Evolutionary conservation across 2,113 vertebrate species (phyloP).

Genomic region (Drymodes brunneopygia): DNA sequence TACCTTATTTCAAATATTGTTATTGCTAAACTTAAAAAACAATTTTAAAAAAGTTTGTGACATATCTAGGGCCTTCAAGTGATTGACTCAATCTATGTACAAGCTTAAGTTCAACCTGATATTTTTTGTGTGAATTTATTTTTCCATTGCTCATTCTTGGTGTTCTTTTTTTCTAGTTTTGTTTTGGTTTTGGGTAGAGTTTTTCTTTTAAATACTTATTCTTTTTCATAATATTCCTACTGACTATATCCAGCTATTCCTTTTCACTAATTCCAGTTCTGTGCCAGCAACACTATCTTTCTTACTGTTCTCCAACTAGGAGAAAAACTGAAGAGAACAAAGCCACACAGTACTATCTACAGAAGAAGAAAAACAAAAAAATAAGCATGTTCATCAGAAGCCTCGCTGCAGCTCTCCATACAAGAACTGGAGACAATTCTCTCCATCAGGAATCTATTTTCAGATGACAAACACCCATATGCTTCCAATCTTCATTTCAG

Average conservation of each 20-base stretch:
- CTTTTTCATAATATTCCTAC: neutral
- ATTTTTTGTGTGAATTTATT: neutral
- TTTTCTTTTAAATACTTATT: neutral
- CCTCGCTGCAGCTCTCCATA: neutral
- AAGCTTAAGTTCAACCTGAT: neutral
- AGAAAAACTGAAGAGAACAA: neutral
- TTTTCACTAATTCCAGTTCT: neutral
- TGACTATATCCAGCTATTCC: neutral
- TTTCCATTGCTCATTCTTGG: neutral
- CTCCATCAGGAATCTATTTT: neutral
- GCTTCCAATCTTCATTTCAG: neutral
- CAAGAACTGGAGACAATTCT: neutral
- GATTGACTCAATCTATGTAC: neutral
- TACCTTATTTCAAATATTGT: neutral
- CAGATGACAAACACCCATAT: neutral
- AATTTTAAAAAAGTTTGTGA: neutral
- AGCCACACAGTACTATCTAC: neutral
- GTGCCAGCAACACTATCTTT: neutral
- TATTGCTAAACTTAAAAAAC: neutral
- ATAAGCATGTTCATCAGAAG: neutral
- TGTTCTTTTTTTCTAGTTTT: neutral
- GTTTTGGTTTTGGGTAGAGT: neutral
- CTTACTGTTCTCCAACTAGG: neutral
- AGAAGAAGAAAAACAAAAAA: neutral
- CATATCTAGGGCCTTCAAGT: neutral